phyloP scores from a whole-genome alignment of 2,888 invertebrate species.

The Pachymerium ferrugineum region DNA sequence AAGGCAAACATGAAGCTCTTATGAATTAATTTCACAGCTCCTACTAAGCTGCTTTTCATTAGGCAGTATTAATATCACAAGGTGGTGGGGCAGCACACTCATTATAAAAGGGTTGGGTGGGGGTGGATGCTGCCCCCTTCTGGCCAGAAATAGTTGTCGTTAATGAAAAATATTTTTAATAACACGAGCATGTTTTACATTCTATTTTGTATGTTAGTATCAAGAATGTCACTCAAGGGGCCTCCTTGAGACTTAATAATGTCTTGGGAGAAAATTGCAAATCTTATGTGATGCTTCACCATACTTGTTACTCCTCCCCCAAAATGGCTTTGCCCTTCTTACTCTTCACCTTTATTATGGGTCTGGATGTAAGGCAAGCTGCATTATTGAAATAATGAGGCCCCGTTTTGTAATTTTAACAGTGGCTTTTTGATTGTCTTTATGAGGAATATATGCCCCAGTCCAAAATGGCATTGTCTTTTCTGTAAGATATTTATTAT shows the following conservation, averaged over 20 bases:
- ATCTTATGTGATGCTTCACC: slow-evolving; percentile 8
- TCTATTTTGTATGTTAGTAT: slow-evolving; percentile 29
- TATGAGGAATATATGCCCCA: no score
- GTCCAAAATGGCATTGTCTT: no score
- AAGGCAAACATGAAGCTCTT: slow-evolving; percentile 4
- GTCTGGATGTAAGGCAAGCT: neutral
- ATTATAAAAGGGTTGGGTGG: neutral
- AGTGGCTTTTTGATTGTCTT: neutral
- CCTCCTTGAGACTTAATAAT: slow-evolving; percentile 13
- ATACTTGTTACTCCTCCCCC: slow-evolving; percentile 9
- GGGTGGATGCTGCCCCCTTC: neutral
- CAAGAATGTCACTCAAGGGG: slow-evolving; percentile 13
- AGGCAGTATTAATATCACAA: slow-evolving; percentile 8
- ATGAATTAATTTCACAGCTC: slow-evolving; percentile 9
- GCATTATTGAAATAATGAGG: neutral
- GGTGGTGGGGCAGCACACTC: slow-evolving; percentile 8
- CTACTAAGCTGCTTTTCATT: slow-evolving; percentile 8
- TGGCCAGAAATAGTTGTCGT: slow-evolving; percentile 33
- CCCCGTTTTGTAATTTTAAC: neutral
- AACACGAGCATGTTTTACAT: slow-evolving; percentile 32
- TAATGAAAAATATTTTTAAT: slow-evolving; percentile 34
- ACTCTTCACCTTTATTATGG: neutral
- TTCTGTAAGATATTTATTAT: no score
- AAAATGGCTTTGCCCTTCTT: slow-evolving; percentile 9
- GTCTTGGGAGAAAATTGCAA: slow-evolving; percentile 12